Base-by-base conservation (phyloP, 2,113 vertebrate species). In the Callospermophilus lateralis region DNA sequence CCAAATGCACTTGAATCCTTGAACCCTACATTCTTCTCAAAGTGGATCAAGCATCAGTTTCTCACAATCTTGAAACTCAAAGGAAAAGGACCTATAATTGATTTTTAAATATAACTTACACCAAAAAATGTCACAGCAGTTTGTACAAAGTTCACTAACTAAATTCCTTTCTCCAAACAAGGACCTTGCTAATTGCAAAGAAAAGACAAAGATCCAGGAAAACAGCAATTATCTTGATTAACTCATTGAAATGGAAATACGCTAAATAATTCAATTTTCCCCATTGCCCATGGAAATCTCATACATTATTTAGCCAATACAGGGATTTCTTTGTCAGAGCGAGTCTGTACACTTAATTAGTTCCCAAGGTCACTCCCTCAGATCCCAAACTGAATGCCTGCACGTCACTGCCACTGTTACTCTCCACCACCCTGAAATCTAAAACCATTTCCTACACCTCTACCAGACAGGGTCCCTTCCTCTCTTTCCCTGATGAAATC, bases 151-250 rank as follows among this genome's bases (percentile, higher is more conserved):
- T 97, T 98, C 96, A 96, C 90, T 67, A 83, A 90, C 97, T 96
- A 93, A 93, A 97, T 97, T 97, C 89, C 90, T 93, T 79, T 97
- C 85, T 61, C 95, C 94, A 94, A 93, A 98, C 93, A 7, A 16
- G 95, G 96, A 85, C 94, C 94, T 98, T 97, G 80, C 97, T 98
- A 97, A 97, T 97, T 96, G 96, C 88, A 98, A 97, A 94, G 63
- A 97, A 77, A 97, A 85, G 96, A 98, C 97, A 97, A 96, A 85
- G 90, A 98, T 97, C 94, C 91, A 97, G 92, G 97, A 97, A 96
- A 98, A 94, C 0, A 0, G 96, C 96, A 98, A 97, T 99, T 98
- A 97, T 98, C 98, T 98, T 97, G 97, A 98, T 98, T 98, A 98
- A 97, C 95, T 98, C 96, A 86, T 86, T 90, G 94, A 97, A 98